phyloP scores from a whole-genome alignment of 2,797 vertebrate genomes.

The Eremophila alpestris region DNA sequence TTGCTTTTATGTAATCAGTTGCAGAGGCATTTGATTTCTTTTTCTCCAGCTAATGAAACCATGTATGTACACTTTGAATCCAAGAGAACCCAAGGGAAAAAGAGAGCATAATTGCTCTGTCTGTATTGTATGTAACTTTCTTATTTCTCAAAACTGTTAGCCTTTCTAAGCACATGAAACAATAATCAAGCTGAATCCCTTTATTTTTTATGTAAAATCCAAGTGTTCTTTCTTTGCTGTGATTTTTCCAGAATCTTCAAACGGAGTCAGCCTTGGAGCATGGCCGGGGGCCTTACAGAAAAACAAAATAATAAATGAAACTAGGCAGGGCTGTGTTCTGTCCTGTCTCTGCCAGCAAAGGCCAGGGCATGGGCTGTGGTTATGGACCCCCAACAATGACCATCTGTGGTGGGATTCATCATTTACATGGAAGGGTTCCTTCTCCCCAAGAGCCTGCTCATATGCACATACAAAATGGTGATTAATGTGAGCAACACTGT shows the following conservation, averaged over 20 bases:
- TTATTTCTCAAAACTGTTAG: not conserved
- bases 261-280: not conserved
- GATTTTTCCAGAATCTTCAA: not conserved
- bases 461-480: fast-evolving
- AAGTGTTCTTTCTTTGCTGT: not conserved
- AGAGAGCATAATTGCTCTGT: not conserved
- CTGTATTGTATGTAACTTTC: not conserved
- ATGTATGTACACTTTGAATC: not conserved
- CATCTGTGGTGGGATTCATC: too few species aligned
- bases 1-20: not conserved
- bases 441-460: not conserved
- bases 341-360: not conserved
- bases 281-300: not conserved
- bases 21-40: not conserved
- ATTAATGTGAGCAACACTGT: fast-evolving
- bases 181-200: not conserved
- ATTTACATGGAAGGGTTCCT: not conserved
- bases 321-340: not conserved
- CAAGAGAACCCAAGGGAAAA: not conserved
- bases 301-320: not conserved
- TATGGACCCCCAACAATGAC: not conserved
- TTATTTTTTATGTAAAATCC: not conserved
- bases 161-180: not conserved
- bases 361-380: not conserved
- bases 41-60: not conserved